A percentile compares a stretch with the other conserved stretches of the same genome.
Evolutionary conservation across 2,888 invertebrate species (phyloP).

Genomic region (Odontocolon sp.): DNA sequence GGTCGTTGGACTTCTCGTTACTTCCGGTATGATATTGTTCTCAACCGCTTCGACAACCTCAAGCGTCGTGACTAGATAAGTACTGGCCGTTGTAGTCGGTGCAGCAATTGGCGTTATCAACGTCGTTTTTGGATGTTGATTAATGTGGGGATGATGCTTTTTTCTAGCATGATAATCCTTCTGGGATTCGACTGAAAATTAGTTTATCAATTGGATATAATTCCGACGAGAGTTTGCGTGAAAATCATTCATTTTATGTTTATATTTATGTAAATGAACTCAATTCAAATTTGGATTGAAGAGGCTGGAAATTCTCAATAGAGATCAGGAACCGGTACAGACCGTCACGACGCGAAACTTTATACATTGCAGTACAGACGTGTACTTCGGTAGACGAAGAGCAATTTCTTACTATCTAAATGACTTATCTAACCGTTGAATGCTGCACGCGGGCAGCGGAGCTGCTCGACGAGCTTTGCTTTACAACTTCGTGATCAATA

Average conservation of each 20-base stretch:
- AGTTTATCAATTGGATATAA: background rate
- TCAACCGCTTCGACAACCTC: constrained; percentile 71
- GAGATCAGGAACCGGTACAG: background rate
- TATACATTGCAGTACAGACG: background rate
- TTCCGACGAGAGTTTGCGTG: background rate
- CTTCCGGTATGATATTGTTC: constrained; percentile 77
- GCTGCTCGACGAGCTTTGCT: constrained; percentile 12
- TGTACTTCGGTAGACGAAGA: background rate
- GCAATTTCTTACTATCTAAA: constrained; percentile 76
- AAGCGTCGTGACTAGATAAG: constrained; percentile 74
- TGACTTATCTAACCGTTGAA: constrained; percentile 72
- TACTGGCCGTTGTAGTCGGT: constrained; percentile 80
- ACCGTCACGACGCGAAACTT: background rate
- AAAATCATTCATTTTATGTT: too few species aligned
- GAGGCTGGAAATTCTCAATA: too few species aligned
- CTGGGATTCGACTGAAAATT: constrained; percentile 90
- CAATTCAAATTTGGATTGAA: too few species aligned
- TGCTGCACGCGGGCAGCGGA: constrained; percentile 8
- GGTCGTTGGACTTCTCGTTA: constrained; percentile 72
- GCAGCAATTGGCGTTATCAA: constrained; percentile 82
- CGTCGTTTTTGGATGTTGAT: constrained; percentile 73
- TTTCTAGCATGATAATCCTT: constrained; percentile 89
- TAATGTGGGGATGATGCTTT: constrained; percentile 74
- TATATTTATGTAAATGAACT: too few species aligned
- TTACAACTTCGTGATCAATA: constrained; percentile 54